These are phyloP conservation scores for Antitype chi DNA, from an alignment of 2,888 invertebrate species.

Conservation along the genomic window DNA sequence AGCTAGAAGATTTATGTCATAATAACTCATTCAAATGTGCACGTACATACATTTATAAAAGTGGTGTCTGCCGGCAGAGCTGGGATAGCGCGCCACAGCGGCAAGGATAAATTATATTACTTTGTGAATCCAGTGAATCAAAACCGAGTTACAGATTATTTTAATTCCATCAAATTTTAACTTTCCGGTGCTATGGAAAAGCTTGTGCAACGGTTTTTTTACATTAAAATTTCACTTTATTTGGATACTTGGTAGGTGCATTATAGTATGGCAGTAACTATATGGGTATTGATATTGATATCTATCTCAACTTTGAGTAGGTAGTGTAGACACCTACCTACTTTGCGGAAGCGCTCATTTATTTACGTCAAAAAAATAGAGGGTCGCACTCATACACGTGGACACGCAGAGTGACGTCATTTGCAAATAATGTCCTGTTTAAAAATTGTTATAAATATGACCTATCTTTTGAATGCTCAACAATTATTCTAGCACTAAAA, in stretches of 20 bases:
- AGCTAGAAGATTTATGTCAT: constrained; percentile 43
- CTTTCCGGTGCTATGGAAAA: neutral
- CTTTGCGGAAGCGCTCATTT: no score
- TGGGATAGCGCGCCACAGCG: constrained; percentile 25
- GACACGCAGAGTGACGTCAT: no score
- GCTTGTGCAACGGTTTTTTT: neutral
- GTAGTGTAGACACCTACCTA: no score
- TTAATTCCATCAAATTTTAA: constrained; percentile 28
- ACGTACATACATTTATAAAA: constrained; percentile 57
- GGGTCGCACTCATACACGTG: no score
- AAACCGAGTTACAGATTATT: constrained; percentile 42
- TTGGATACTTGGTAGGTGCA: neutral
- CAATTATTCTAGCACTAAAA: no score
- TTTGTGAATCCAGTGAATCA: constrained; percentile 43
- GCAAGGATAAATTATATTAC: constrained; percentile 49
- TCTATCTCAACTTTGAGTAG: no score
- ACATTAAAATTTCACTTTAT: neutral
- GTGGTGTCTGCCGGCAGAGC: constrained; percentile 40
- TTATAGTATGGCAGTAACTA: neutral
- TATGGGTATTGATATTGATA: no score
- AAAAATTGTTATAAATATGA: no score
- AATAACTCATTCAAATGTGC: constrained; percentile 58
- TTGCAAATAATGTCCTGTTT: no score
- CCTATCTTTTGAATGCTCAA: no score
- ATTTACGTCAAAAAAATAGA: no score